phyloP scores from a whole-genome alignment of 1,140 invertebrate species.

The Hycleus cichorii region DNA sequence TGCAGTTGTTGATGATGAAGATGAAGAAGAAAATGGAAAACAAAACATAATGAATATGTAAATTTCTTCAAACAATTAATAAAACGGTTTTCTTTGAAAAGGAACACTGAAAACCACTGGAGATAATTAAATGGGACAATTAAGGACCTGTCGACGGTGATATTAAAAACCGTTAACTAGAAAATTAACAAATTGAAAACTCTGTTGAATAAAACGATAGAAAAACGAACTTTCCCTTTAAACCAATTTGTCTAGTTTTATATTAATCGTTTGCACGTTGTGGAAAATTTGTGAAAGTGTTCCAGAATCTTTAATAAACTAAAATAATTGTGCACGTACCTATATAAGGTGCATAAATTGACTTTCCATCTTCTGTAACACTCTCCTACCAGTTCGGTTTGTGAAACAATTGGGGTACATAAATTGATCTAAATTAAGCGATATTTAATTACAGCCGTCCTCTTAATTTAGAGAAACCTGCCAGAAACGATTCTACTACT shows the following conservation, averaged over 20 bases:
- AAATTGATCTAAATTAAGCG: constrained; percentile 32
- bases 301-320: too few relatives aligned
- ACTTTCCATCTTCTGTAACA: neutral
- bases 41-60: constrained; percentile 5
- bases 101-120: neutral
- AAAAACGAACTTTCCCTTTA: too few relatives aligned
- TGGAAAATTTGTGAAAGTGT: too few relatives aligned
- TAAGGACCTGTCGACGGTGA: constrained; percentile 4
- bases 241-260: too few relatives aligned
- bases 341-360: constrained; percentile 6
- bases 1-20: too few relatives aligned
- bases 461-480: constrained; percentile 23
- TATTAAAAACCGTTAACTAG: too few relatives aligned
- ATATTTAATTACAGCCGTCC: constrained; percentile 36
- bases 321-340: too few relatives aligned
- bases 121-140: constrained; percentile 13
- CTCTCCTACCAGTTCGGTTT: constrained; percentile 9
- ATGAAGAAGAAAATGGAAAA: too few relatives aligned
- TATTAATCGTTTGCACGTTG: too few relatives aligned
- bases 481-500: neutral
- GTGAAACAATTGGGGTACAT: constrained; percentile 16
- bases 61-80: constrained; percentile 5
- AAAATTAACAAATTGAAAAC: too few relatives aligned
- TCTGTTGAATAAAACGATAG: too few relatives aligned
- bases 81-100: too few relatives aligned